Conservation (phyloP, 2,113 vertebrate species). For the Harpagus bidentatus region DNA sequence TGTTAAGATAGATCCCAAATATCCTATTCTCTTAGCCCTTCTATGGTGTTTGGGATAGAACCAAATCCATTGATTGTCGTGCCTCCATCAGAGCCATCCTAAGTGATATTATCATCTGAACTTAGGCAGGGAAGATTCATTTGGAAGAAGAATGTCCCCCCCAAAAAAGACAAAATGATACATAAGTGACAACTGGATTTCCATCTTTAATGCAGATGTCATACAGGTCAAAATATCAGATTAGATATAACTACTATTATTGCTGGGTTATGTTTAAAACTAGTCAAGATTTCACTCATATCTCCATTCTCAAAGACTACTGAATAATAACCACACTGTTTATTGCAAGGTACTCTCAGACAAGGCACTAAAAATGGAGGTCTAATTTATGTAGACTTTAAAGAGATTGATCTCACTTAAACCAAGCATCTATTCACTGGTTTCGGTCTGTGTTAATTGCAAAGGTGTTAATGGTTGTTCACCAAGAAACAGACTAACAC, state of each 20-base stretch:
- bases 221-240: background rate
- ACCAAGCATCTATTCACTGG: background rate
- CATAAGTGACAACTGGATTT: background rate
- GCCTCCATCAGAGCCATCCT: background rate
- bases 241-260: background rate
- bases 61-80: background rate
- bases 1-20: background rate
- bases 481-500: background rate
- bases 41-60: background rate
- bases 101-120: background rate
- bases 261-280: background rate
- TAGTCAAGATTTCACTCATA: background rate
- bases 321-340: background rate
- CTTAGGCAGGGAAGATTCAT: background rate
- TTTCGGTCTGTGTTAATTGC: background rate
- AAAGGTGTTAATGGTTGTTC: background rate
- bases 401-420: background rate
- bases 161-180: background rate
- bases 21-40: background rate
- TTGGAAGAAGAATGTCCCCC: background rate
- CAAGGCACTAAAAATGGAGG: background rate
- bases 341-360: background rate
- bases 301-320: background rate
- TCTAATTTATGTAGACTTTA: background rate
- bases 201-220: background rate